A percentile compares a stretch with the other conserved stretches of the same genome.
phyloP scores from a whole-genome alignment of 2,113 vertebrate species.

The Prionailurus viverrinus region DNA sequence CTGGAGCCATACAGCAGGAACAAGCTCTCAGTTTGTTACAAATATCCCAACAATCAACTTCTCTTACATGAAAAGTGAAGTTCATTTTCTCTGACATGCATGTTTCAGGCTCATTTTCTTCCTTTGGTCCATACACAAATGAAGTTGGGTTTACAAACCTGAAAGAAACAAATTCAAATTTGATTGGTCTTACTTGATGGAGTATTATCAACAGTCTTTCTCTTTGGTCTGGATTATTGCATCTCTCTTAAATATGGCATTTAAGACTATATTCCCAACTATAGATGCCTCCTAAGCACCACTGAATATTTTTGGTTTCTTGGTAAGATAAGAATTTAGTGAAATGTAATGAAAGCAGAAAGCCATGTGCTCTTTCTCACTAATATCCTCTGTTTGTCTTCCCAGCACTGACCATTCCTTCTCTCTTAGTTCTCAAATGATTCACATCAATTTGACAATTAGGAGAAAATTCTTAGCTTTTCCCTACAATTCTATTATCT shows the following conservation, averaged over 20 bases:
- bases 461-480: not conserved
- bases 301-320: not conserved
- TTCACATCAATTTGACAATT: not conserved
- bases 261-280: not conserved
- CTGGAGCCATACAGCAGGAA: not conserved
- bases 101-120: conserved; percentile 73
- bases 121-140: conserved; percentile 92
- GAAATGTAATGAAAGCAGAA: not conserved
- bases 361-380: not conserved
- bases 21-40: not conserved
- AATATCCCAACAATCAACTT: not conserved
- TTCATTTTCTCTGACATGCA: conserved; percentile 94
- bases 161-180: conserved; percentile 62
- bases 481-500: not conserved
- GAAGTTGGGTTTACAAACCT: conserved; percentile 93
- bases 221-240: not conserved
- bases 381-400: not conserved
- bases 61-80: conserved; percentile 94
- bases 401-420: not conserved
- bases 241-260: not conserved
- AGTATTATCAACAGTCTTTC: not conserved
- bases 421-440: not conserved
- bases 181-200: not conserved
- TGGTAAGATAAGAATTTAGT: not conserved
- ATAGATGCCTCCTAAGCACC: not conserved